phyloP scores from a whole-genome alignment of 2,113 vertebrate genomes.

The Ameiurus melas region DNA sequence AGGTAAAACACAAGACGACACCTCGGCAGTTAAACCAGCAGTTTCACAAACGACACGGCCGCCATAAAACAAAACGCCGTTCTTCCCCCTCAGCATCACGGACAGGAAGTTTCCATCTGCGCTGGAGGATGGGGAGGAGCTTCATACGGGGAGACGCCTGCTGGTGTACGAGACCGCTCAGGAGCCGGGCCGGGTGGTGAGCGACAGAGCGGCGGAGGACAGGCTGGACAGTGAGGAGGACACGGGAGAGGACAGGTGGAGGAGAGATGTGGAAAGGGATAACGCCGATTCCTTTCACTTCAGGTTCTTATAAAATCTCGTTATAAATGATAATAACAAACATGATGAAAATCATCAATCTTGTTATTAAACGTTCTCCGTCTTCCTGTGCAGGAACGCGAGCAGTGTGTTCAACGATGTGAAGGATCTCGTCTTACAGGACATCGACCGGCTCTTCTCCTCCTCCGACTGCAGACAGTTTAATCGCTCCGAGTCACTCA shows the following conservation, averaged over 20 bases:
- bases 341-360: neutral
- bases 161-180: constrained; percentile 68
- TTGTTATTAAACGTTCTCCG: neutral
- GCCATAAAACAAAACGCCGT: neutral
- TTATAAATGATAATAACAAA: neutral
- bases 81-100: constrained; percentile 71
- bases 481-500: constrained; percentile 87
- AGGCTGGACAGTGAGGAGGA: constrained; percentile 61
- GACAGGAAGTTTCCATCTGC: constrained; percentile 68
- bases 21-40: neutral
- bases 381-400: constrained; percentile 74
- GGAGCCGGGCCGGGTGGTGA: neutral
- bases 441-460: constrained; percentile 83
- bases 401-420: constrained; percentile 76
- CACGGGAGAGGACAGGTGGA: constrained; percentile 59
- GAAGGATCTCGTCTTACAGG: constrained; percentile 83
- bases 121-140: constrained; percentile 57
- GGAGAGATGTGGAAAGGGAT: constrained; percentile 55
- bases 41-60: neutral
- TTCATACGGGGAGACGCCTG: constrained; percentile 71
- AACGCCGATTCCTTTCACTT: constrained; percentile 58
- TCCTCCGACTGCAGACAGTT: constrained; percentile 86
- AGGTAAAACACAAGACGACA: constrained; percentile 69
- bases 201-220: constrained; percentile 48
- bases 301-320: constrained; percentile 46